Conservation (phyloP, 2,797 vertebrate species). For the Poeciliopsis gracilis region DNA sequence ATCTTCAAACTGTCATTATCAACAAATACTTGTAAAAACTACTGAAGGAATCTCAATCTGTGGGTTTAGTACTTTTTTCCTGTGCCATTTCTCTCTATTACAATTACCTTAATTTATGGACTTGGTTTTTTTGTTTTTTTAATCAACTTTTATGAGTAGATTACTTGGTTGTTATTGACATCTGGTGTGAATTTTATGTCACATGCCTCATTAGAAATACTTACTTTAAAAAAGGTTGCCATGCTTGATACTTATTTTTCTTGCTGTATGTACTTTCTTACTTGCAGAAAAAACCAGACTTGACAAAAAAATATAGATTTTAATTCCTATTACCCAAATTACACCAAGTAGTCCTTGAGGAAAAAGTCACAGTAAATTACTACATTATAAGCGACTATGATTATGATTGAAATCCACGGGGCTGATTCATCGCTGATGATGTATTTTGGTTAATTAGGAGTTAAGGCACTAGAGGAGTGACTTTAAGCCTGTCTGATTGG, state of each 20-base stretch:
- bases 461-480: slow-evolving; percentile 79
- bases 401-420: slow-evolving; percentile 77
- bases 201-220: background rate
- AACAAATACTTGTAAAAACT: background rate
- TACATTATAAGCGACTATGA: slow-evolving; percentile 76
- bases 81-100: background rate
- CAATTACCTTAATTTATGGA: background rate
- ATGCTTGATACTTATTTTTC: background rate
- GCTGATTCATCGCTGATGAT: slow-evolving; percentile 80
- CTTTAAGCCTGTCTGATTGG: slow-evolving; percentile 85
- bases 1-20: background rate
- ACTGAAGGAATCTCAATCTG: background rate
- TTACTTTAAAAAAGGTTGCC: background rate
- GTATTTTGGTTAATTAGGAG: slow-evolving; percentile 86
- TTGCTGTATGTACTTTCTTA: slow-evolving; percentile 27
- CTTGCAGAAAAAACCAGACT: slow-evolving; percentile 22
- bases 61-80: background rate
- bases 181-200: slow-evolving; percentile 4
- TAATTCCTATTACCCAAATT: slow-evolving; percentile 70
- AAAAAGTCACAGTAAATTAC: slow-evolving; percentile 80
- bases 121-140: background rate
- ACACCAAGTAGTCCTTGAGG: slow-evolving; percentile 73
- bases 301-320: slow-evolving; percentile 57
- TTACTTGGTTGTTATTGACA: slow-evolving; percentile 1
- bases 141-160: background rate